A percentile compares a stretch with the other conserved stretches of the same genome.
phyloP scores from a whole-genome alignment of 2,797 vertebrate genomes.

The Luscinia megarhynchos region DNA sequence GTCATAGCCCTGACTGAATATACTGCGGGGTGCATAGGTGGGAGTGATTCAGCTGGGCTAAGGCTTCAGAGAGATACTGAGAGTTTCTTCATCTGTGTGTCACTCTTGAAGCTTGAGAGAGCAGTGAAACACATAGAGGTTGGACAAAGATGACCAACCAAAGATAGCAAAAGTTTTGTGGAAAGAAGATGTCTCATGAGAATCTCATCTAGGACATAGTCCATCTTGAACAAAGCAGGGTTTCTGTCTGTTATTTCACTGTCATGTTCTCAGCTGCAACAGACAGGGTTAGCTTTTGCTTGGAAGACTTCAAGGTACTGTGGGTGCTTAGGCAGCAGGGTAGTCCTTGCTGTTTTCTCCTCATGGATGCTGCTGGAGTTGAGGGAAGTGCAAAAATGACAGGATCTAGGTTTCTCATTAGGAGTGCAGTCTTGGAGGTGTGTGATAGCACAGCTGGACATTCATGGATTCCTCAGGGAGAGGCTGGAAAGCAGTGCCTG shows the following conservation, averaged over 20 bases:
- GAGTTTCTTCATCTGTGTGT: not conserved
- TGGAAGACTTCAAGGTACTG: not conserved
- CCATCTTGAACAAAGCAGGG: not conserved
- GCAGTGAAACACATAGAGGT: not conserved
- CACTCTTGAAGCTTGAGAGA: not conserved
- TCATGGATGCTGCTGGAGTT: not conserved
- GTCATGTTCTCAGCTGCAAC: not conserved
- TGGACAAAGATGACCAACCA: not conserved
- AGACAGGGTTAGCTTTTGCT: not conserved
- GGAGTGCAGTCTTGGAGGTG: not conserved
- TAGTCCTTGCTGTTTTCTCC: not conserved
- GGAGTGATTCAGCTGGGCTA: not conserved
- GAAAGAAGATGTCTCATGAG: not conserved
- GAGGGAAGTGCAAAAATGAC: not conserved
- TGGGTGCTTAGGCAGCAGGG: not conserved
- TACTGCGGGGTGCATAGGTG: rapidly evolving
- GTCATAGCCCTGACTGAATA: not conserved
- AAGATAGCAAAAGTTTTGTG: not conserved
- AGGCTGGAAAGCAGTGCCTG: not conserved
- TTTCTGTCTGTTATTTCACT: not conserved
- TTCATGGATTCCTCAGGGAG: not conserved
- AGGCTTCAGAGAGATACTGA: not conserved
- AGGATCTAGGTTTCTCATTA: not conserved
- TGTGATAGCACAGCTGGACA: not conserved
- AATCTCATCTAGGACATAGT: not conserved